Base-by-base conservation (phyloP, 2,113 vertebrate genomes). In the Hippocampus guttulatus region DNA sequence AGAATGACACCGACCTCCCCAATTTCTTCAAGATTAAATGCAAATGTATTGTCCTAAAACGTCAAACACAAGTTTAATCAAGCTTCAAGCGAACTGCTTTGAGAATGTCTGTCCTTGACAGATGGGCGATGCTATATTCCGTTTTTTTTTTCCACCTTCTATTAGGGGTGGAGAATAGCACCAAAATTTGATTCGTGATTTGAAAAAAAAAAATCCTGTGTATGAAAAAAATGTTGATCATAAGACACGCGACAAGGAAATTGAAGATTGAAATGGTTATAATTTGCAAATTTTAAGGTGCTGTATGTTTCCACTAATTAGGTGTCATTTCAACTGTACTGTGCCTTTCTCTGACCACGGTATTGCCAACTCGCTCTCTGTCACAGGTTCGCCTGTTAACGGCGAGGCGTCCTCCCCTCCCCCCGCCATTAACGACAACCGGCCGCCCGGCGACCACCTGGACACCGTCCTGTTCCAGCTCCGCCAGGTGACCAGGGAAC, bases 401-500 rank as follows among this genome's bases (percentile, higher is more conserved):
- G 90, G 90, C 5, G 88, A 97, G 91, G 92, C 95, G 0, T 95
- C 95, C 0, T 98, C 97, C 52, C 96, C 96, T 0, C 96, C 95
- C 0, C 95, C 95, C 1, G 93, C 93, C 47, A 90, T 93, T 51
- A 87, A 91, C 21, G 96, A 98, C 78, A 92, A 93, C 9, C 93
- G 93, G 77, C 95, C 95, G 12, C 88, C 93, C 77, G 94, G 87
- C 0, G 96, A 98, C 91, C 96, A 95, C 89, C 88, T 96, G 86
- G 96, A 98, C 84, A 95, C 93, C 0, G 91, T 98, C 77, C 64
- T 96, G 5, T 92, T 94, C 82, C 97, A 98, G 90, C 92, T 98
- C 74, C 94, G 95, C n/a, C 93, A 97, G 80, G 94, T 98, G 83
- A 98, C 96, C 64, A 92, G 96, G 10, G 97, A 98, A 86, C 91